Evolutionary conservation across 2,113 vertebrate genomes (phyloP).

Genomic region (Mirza zaza): DNA sequence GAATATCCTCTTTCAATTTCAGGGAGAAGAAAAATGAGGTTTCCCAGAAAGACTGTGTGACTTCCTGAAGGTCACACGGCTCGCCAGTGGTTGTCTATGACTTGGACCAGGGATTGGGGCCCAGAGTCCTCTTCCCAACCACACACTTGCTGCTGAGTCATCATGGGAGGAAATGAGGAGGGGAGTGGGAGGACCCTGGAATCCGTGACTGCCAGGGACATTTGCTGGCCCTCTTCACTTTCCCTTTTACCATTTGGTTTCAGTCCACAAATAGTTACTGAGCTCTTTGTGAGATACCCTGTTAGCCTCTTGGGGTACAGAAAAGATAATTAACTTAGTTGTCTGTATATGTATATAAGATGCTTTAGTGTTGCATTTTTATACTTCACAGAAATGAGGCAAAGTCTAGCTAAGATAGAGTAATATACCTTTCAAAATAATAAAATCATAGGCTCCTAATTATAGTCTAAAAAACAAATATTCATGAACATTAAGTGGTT

Average conservation of each 20-base stretch:
- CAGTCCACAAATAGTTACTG: background rate
- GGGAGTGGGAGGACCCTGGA: background rate
- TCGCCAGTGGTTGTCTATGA: background rate
- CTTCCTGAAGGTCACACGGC: background rate
- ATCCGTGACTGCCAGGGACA: background rate
- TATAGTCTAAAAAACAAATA: background rate
- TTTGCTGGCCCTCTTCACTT: background rate
- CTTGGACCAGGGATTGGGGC: background rate
- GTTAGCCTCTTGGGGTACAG: background rate
- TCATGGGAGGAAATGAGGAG: background rate
- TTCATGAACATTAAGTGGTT: background rate
- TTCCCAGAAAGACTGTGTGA: background rate
- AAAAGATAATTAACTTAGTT: background rate
- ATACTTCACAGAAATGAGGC: background rate
- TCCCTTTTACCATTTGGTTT: background rate
- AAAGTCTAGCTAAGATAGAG: background rate
- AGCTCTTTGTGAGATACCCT: background rate
- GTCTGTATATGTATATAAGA: background rate
- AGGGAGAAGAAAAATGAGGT: background rate
- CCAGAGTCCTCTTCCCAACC: background rate
- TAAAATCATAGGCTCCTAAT: background rate
- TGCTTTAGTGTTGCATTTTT: background rate
- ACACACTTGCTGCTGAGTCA: no score
- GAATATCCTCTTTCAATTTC: background rate
- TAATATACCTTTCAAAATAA: background rate